These are phyloP conservation scores for Drosophila leontia DNA, from an alignment of 1,140 invertebrate genomes.

Conservation along the genomic window DNA sequence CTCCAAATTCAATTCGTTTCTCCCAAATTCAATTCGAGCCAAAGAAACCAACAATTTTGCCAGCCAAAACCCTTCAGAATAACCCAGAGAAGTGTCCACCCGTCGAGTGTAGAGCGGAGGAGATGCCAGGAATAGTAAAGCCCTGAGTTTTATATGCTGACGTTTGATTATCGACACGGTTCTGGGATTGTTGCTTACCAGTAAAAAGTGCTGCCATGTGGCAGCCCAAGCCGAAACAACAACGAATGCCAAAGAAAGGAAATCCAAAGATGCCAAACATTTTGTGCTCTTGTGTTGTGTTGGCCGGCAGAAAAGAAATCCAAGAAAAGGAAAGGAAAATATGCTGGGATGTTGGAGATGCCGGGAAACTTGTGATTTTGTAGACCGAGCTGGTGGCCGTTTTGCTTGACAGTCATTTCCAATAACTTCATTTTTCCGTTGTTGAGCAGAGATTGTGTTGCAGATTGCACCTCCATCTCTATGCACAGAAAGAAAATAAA, in stretches of 20 bases:
- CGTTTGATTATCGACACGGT: conserved; percentile 80
- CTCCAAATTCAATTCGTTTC: conserved; percentile 39
- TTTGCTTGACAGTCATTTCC: conserved; percentile 79
- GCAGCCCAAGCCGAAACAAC: conserved; percentile 40
- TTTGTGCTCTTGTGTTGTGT: conserved; percentile 57
- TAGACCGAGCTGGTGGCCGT: conserved; percentile 70
- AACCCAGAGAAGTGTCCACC: conserved; percentile 39
- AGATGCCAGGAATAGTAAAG: conserved; percentile 64
- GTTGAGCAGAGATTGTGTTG: conserved; percentile 82
- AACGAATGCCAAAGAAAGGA: conserved; percentile 55
- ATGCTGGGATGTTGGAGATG: conserved; percentile 32
- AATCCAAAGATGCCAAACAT: conserved; percentile 79
- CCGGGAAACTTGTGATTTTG: conserved; percentile 39
- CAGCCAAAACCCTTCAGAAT: conserved; percentile 19
- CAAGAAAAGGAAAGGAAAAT: conserved; percentile 25
- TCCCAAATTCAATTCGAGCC: conserved; percentile 44
- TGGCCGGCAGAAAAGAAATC: conserved; percentile 42
- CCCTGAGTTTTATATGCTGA: conserved; percentile 78
- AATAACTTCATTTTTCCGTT: conserved; percentile 82
- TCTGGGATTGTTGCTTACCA: conserved; percentile 32
- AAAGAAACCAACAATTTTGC: conserved; percentile 40
- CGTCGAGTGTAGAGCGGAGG: conserved; percentile 17
- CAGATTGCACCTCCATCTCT: conserved; percentile 63
- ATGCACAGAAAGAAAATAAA: conserved; percentile 29
- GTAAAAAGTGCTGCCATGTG: conserved; percentile 68